Percentiles rank a stretch among this genome's conserved stretches.
phyloP scores from a whole-genome alignment of 2,113 vertebrate genomes.

The Thamnaconus septentrionalis region DNA sequence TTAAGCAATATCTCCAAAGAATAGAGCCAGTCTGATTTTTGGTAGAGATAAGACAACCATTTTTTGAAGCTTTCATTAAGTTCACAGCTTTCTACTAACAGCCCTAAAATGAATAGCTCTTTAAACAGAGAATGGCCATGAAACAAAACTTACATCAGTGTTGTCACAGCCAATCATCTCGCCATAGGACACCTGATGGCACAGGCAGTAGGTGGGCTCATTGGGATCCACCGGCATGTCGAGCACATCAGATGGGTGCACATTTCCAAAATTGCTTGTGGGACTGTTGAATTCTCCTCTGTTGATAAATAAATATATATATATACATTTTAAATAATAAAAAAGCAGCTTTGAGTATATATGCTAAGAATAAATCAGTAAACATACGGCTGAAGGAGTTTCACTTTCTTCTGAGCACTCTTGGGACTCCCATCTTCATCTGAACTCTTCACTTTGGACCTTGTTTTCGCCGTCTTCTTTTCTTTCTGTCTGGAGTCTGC shows the following conservation, averaged over 20 bases:
- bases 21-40: no score
- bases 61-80: no score
- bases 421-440: constrained; percentile 91
- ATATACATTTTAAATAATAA: constrained; percentile 7
- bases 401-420: constrained; percentile 91
- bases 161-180: constrained; percentile 99
- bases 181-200: constrained; percentile 97
- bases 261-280: constrained; percentile 84
- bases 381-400: constrained; percentile 90
- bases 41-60: no score
- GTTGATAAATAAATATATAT: constrained; percentile 39
- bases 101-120: no score
- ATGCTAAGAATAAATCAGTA: neutral
- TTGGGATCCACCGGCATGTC: constrained; percentile 99
- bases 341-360: neutral
- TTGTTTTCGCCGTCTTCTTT: constrained; percentile 89
- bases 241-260: constrained; percentile 95
- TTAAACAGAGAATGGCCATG: neutral
- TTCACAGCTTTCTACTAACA: no score
- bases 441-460: constrained; percentile 93
- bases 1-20: no score
- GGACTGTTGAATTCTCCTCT: constrained; percentile 91
- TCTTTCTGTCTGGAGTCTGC: constrained; percentile 89
- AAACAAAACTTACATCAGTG: constrained; percentile 86
- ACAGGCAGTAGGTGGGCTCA: constrained; percentile 97